These are phyloP conservation scores for Kryptolebias ocellatus DNA, from an alignment of 2,797 vertebrate genomes.

Conservation along the genomic window DNA sequence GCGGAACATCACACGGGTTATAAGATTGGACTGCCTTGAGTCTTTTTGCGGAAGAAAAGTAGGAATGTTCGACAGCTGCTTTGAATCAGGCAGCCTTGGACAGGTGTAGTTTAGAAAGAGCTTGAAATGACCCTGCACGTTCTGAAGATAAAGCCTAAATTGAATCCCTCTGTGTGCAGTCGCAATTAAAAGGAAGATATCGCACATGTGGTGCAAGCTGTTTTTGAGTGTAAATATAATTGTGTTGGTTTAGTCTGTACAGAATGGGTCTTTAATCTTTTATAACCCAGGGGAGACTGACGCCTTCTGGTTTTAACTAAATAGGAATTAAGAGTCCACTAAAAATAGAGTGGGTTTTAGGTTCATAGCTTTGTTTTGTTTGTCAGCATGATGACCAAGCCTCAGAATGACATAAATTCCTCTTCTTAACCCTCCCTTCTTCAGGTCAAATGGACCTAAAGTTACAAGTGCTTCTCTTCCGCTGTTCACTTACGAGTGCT, in stretches of 20 bases:
- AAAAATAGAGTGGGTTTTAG: conserved; percentile 62
- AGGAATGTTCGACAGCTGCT: background rate
- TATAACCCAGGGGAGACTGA: conserved; percentile 55
- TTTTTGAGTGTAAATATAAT: conserved; percentile 52
- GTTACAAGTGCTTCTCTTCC: no score
- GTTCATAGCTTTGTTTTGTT: conserved; percentile 55
- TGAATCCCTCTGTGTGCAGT: background rate
- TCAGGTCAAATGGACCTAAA: no score
- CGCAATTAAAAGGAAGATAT: conserved; percentile 26
- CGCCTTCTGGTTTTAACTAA: conserved; percentile 53
- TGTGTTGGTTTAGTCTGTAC: conserved; percentile 58
- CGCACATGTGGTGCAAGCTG: conserved; percentile 26
- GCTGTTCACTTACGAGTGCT: no score
- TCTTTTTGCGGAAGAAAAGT: conserved; percentile 4
- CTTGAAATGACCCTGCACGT: no score
- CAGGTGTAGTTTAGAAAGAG: background rate
- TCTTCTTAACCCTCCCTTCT: no score
- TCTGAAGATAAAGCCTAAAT: no score
- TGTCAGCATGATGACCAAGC: conserved; percentile 42
- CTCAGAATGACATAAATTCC: conserved; percentile 1
- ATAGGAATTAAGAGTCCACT: conserved; percentile 53
- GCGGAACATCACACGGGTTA: conserved; percentile 29
- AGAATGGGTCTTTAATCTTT: conserved; percentile 69
- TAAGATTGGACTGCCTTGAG: background rate
- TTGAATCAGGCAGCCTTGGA: conserved; percentile 1